Base-by-base conservation (phyloP, 1,140 invertebrate genomes). In the Drosophila kikkawai region DNA sequence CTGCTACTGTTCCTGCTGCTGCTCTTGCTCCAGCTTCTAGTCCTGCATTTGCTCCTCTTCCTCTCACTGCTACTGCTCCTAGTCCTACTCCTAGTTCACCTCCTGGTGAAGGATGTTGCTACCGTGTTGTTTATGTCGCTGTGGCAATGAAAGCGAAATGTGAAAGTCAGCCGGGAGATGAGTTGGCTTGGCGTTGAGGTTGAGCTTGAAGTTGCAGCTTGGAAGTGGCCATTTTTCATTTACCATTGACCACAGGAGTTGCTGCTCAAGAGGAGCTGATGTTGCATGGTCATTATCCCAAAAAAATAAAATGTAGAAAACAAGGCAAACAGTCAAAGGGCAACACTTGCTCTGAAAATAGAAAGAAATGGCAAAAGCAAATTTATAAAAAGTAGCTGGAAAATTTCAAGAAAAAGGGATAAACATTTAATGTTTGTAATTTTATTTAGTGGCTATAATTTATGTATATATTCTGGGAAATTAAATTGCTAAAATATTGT, bases 191-290 rank as follows among this genome's bases (percentile, higher is more conserved):
- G 51, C 51, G 13, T 37, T 55, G 51, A 37, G 34, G 34, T 37
- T 22, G 51, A 22, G 34, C 34, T 22, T 5, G 7, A 37, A 55
- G 34, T 26, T 39, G 39, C 22, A 58, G 29, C n/a, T 11, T 63
- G 47, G 45, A 47, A 66, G 55, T 44, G 77, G 51, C 47, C 69
- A 79, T 79, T 75, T 79, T 60, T 82, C 80, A 82, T 75, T 48
- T 69, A 56, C 45, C 68, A 56, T 39, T 82, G 58, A 60, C 58
- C 67, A 60, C 44, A 47, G 51, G 57, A 55, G 39, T 57, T 63
- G 13, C 57, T 67, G 3, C 17, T 44, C 8, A 15, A 1, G 3
- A 22, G 42, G 36, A 55, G 34, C 41, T 78, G 68, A 29, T 57
- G 75, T 58, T 59, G 45, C 73, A 50, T 42, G 59, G 76, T 61